These are phyloP conservation scores for Dyspetes luteomarginatus DNA, from an alignment of 2,888 invertebrate species.

Conservation along the genomic window DNA sequence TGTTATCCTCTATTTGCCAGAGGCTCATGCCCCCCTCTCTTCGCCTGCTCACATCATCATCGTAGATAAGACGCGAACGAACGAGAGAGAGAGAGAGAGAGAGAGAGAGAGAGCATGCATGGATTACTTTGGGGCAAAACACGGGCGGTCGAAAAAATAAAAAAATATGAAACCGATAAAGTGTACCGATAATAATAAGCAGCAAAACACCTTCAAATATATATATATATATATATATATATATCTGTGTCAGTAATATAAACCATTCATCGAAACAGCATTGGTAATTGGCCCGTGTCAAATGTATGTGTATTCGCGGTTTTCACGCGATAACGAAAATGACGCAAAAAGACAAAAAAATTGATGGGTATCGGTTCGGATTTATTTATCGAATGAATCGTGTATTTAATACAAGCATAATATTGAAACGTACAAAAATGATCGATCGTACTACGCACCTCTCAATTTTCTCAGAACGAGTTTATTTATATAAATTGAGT, in stretches of 20 bases:
- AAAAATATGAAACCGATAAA: conserved; percentile 32
- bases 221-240: background rate
- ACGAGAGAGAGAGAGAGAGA: background rate
- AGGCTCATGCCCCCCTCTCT: conserved; percentile 5
- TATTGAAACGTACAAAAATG: conserved; percentile 22
- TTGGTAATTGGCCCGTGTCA: background rate
- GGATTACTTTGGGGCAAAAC: conserved; percentile 29
- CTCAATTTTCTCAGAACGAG: conserved; percentile 14
- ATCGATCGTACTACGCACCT: conserved; percentile 38
- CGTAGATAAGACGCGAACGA: conserved; percentile 50
- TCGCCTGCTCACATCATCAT: background rate
- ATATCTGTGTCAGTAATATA: too few species aligned
- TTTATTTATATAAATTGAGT: conserved; percentile 2
- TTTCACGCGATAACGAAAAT: conserved; percentile 31
- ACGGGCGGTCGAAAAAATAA: conserved; percentile 17
- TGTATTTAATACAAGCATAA: background rate
- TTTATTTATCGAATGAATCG: conserved; percentile 34
- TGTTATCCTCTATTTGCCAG: conserved; percentile 44
- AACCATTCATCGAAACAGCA: background rate
- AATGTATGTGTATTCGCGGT: conserved; percentile 5
- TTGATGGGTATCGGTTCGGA: conserved; percentile 32
- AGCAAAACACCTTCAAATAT: conserved; percentile 33
- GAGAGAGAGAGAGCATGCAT: background rate
- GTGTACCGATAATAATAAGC: conserved; percentile 33
- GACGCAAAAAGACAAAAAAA: background rate